A percentile compares a stretch with the other conserved stretches of the same genome.
phyloP scores from a whole-genome alignment of 2,888 invertebrate species.

The Theodoxus fluviatilis region DNA sequence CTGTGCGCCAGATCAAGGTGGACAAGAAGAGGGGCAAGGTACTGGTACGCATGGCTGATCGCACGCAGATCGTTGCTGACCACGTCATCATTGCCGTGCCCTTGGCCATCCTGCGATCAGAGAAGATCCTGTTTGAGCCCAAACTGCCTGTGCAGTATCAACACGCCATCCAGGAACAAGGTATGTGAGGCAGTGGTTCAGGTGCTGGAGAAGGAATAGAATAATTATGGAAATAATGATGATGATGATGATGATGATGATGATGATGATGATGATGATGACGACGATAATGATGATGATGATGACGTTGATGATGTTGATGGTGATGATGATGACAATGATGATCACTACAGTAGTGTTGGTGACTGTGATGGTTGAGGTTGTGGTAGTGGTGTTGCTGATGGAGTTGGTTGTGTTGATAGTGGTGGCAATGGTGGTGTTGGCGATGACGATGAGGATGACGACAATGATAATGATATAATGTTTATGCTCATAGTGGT shows the following conservation, averaged over 20 bases:
- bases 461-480: constrained; percentile 10
- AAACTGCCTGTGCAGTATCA: constrained; percentile 40
- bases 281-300: constrained; percentile 7
- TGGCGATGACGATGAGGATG: neutral
- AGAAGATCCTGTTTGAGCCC: constrained; percentile 47
- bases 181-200: too few relatives aligned
- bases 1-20: constrained; percentile 47
- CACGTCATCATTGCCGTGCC: constrained; percentile 54
- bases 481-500: neutral
- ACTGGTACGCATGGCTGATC: constrained; percentile 44
- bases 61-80: constrained; percentile 44
- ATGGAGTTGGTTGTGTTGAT: neutral
- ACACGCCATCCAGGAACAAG: constrained; percentile 38
- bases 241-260: too few relatives aligned
- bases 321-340: constrained; percentile 1
- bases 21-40: constrained; percentile 42
- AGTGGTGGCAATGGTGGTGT: neutral
- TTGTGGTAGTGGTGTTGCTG: neutral
- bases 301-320: neutral
- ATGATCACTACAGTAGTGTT: constrained; percentile 1
- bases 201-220: too few relatives aligned
- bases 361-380: neutral
- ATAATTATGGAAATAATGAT: too few relatives aligned
- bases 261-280: too few relatives aligned
- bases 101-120: constrained; percentile 39